These are phyloP conservation scores for Andrena haemorrhoa DNA, from an alignment of 2,888 invertebrate genomes.

Conservation along the genomic window DNA sequence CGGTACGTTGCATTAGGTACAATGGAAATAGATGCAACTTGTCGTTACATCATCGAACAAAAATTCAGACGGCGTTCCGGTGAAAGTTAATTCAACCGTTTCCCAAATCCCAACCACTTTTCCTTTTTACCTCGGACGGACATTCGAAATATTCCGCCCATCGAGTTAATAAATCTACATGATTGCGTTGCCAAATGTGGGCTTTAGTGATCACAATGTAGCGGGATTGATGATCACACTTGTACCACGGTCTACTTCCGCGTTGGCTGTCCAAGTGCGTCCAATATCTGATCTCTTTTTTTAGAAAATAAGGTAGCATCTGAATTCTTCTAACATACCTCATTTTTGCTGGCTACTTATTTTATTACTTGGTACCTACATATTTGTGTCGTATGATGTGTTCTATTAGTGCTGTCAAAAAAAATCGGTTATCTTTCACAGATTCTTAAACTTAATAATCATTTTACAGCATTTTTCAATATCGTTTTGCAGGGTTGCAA, in stretches of 20 bases:
- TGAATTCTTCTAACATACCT: neutral
- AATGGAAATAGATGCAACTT: constrained; percentile 57
- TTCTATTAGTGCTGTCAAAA: neutral
- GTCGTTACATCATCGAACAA: constrained; percentile 52
- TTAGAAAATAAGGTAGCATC: neutral
- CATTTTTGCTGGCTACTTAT: neutral
- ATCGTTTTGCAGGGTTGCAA: neutral
- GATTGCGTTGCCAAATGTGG: constrained; percentile 51
- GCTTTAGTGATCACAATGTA: constrained; percentile 57
- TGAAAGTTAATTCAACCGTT: constrained; percentile 34
- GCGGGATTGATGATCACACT: constrained; percentile 60
- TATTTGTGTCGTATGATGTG: neutral
- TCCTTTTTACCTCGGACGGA: neutral
- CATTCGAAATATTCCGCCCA: constrained; percentile 23
- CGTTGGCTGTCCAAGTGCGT: constrained; percentile 42
- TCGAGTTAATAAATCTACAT: constrained; percentile 51
- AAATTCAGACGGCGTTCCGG: constrained; percentile 32
- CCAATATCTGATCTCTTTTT: constrained; percentile 45
- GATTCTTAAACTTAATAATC: neutral
- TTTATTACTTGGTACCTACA: too few relatives aligned
- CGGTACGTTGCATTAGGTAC: constrained; percentile 46
- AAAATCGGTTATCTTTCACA: neutral
- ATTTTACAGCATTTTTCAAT: neutral
- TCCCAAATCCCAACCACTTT: neutral
- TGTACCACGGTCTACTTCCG: constrained; percentile 55